Evolutionary conservation across 2,888 invertebrate species (phyloP), one percentile per base, ranked within the genome.

Genomic region (Luffia ferchaultella): DNA sequence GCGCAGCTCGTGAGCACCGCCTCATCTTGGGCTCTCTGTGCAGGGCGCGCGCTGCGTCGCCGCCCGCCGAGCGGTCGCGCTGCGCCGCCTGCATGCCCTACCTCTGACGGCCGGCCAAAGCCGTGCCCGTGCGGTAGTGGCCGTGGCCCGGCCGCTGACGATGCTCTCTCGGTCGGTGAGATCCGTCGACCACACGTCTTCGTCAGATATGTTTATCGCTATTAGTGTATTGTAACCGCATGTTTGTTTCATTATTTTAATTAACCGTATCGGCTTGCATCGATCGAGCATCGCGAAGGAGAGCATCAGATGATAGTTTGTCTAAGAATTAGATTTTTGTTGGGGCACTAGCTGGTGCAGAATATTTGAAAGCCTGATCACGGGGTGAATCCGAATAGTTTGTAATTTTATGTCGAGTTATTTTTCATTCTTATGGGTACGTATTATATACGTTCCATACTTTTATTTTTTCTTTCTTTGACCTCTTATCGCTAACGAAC

Each of bases 1-100:
- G 72, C 67, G 83, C 54, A 74, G 83, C 65, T 87, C 85, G 70
- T 88, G 87, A 88, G 85, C 61, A 71, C 30, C 30, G 30, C 30
- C 75, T 73, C 59, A 56, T 58, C 67, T 67, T 65, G 68, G 79
- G 78, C 74, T 75, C 17, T 78, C 73, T 80, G 79, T 79, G 66
- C 80, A 79, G 80, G 80, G 77, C 76, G 68, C 73, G 73, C 63
- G 79, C 76, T 54, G 78, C 67, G 55, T 76, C 78, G 64, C 78
- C 79, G 60, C 19, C 46, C 3, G 73, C 76, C 71, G 75, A 73
- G 53, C 62, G 61, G 61, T 67, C 74, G 67, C 78, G 79, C 61
- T 79, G 78, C 67, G 72, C 67, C 57, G 77, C 73, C 64, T 80
- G 79, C 71, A 63, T 79, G 77, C 80, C 78, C 69, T 78, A 78